Conservation (phyloP, 2,888 invertebrate genomes). For the Eurytoma californica region DNA sequence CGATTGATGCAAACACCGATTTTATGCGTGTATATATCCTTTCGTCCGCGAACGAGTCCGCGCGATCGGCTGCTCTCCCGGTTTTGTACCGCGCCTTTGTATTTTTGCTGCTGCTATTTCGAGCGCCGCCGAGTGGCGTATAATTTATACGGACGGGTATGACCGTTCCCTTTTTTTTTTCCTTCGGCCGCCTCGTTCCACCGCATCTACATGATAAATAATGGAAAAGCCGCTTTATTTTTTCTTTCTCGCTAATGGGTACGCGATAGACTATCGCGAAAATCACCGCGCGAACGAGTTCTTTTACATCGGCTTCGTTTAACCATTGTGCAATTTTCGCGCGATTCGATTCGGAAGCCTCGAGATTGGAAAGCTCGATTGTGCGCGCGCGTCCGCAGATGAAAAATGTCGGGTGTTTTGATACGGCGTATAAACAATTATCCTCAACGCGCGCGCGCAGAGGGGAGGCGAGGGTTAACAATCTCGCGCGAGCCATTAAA, state of each 20-base stretch:
- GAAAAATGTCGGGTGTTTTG: too few species aligned
- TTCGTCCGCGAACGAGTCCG: background rate
- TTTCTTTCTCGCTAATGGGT: background rate
- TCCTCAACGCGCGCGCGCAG: too few species aligned
- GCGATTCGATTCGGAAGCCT: too few species aligned
- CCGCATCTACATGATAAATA: conserved; percentile 24
- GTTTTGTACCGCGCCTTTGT: conserved; percentile 1
- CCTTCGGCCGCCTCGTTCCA: background rate
- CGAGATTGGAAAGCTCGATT: too few species aligned
- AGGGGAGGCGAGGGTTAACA: background rate
- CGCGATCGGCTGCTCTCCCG: background rate
- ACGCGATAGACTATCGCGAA: too few species aligned
- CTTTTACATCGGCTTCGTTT: too few species aligned
- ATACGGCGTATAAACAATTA: too few species aligned
- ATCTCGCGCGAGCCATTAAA: background rate
- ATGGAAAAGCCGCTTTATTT: conserved; percentile 11
- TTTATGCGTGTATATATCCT: conserved; percentile 37
- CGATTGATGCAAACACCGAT: conserved; percentile 48
- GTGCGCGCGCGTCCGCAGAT: too few species aligned
- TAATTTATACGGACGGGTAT: conserved; percentile 34
- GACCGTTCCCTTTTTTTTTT: background rate
- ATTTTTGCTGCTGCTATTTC: conserved; percentile 17
- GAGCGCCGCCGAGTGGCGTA: background rate
- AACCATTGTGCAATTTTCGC: too few species aligned
- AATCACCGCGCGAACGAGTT: too few species aligned